Percentiles rank a stretch among this genome's conserved stretches.
phyloP scores from a whole-genome alignment of 1,140 invertebrate genomes.

The Meloidogyne chitwoodi region DNA sequence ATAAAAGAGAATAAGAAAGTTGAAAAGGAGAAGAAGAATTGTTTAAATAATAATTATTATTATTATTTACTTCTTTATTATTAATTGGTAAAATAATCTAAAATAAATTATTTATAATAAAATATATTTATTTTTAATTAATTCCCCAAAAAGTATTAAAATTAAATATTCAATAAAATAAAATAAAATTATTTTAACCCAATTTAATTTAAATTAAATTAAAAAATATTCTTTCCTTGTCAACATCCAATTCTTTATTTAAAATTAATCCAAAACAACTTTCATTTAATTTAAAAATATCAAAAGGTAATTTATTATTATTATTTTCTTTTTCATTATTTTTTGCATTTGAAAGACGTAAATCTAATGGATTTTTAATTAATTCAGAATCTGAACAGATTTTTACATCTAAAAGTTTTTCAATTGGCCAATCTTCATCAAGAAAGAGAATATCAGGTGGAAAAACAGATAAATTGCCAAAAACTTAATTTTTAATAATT shows the following conservation, averaged over 20 bases:
- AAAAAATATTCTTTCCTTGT: background rate
- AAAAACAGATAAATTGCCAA: background rate
- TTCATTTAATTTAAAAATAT: conserved; percentile 1
- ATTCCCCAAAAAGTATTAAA: no score
- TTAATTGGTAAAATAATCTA: no score
- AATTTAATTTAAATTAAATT: background rate
- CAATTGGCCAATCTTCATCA: conserved; percentile 15
- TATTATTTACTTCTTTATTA: background rate
- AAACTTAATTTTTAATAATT: background rate
- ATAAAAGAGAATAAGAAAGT: conserved; percentile 6
- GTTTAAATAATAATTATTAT: background rate
- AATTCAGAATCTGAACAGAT: background rate
- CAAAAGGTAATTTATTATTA: background rate
- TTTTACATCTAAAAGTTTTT: conserved; percentile 8
- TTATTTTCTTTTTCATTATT: background rate
- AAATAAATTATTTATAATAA: no score
- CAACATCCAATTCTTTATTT: conserved; percentile 1
- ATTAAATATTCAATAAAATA: no score
- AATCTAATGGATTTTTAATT: background rate
- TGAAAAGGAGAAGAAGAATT: background rate
- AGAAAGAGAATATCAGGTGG: conserved; percentile 5
- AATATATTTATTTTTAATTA: no score
- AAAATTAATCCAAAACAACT: conserved; percentile 5
- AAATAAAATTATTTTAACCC: no score
- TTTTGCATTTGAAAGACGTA: background rate